Evolutionary conservation across 2,888 invertebrate genomes (phyloP), one percentile per base, ranked within the genome.

Genomic region (Orthosia gothica): DNA sequence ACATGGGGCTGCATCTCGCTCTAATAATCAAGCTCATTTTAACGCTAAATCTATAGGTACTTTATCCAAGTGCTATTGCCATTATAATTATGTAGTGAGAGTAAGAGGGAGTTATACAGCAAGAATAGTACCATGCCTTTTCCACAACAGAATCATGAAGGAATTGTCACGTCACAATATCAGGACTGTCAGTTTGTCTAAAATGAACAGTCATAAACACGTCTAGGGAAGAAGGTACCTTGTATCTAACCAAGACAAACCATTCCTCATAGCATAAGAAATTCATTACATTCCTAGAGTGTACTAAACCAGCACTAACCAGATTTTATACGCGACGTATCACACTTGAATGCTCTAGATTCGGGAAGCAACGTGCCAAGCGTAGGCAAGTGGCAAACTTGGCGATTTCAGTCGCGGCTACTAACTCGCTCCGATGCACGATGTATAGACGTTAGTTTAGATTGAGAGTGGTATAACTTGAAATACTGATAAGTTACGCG

Each of bases 291-390:
- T 70, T 70, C 49, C 49, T 26, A 23, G 63, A 18, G 32, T 32
- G 47, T 65, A 76, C 49, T 75, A 68, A 64, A 81, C 23, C 50
- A 82, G 32, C 49, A 55, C 54, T 77, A 79, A 82, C 82, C 81
- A 84, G 75, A 84, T 79, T 81, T 80, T 59, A 74, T 70, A 50
- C 57, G 57, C 58, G 75, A 83, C 54, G 67, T 83, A 74, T 81
- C 81, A 79, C 74, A 74, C 81, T 83, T 75, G 81, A 80, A 67
- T 26, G 70, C 59, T 26, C 74, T 79, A 75, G 67, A 70, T 84
- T 81, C 65, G 64, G 50, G 15, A 15, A 54, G 84, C 70, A 70
- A 84, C 84, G 84, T 84, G 81, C 83, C 75, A 61, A 65, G 81
- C 70, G 70, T 80, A 70, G 68, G 83, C 61, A 79, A 83, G 80